These are phyloP conservation scores for Paramuricea clavata DNA, from an alignment of 92 coral and sea anemone genomes.

Conservation along the genomic window DNA sequence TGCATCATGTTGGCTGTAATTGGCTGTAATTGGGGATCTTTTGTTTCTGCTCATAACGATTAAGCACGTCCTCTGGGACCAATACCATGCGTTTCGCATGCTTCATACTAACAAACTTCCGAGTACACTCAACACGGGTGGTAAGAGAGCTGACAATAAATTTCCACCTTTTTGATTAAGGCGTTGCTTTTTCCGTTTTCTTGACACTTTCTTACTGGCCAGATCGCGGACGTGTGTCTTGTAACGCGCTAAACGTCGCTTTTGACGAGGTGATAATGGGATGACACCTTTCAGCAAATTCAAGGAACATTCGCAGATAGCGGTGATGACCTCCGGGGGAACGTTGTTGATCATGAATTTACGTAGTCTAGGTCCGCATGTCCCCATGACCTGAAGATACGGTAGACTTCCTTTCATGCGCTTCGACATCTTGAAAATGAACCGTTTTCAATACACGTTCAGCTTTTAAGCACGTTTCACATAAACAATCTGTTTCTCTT, in stretches of 20 bases:
- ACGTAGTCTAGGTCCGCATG: not conserved
- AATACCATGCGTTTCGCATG: not conserved
- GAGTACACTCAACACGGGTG: not conserved
- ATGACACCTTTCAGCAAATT: not conserved
- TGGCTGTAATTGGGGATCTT: constrained; percentile 32
- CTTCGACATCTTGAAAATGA: not conserved
- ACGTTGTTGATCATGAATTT: no score
- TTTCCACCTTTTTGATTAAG: no score
- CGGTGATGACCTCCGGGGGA: not conserved
- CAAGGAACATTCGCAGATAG: not conserved
- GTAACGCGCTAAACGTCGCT: constrained; percentile 19
- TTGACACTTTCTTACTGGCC: constrained; percentile 52
- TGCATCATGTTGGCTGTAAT: not conserved
- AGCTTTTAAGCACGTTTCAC: not conserved
- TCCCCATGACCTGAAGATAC: not conserved
- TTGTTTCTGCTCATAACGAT: constrained; percentile 12
- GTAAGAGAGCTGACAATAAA: not conserved
- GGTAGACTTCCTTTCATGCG: not conserved
- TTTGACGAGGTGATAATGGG: not conserved
- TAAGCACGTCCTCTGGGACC: not conserved
- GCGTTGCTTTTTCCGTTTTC: constrained; percentile 49
- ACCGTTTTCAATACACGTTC: not conserved
- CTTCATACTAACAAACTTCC: not conserved
- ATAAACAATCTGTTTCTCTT: constrained; percentile 51
- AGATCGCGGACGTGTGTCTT: constrained; percentile 36